Conservation (phyloP, 1,140 invertebrate species). For the Drosophila rhopaloa region DNA sequence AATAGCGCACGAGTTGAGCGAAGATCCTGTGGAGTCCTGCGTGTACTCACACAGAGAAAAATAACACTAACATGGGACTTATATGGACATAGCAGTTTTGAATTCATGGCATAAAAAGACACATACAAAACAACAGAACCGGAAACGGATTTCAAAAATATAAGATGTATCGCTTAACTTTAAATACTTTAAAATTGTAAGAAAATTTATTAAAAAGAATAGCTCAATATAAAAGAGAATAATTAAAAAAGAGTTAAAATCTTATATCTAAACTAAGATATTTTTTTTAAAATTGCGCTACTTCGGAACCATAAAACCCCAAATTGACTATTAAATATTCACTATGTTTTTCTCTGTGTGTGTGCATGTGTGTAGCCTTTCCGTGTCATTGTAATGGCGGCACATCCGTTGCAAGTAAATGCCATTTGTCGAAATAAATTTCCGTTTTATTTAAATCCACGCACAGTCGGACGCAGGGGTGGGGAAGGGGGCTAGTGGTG, state of each 20-base stretch:
- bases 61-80: background rate
- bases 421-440: constrained; percentile 83
- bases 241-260: no score
- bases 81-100: no score
- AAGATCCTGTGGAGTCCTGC: constrained; percentile 36
- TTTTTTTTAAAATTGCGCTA: no score
- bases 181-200: no score
- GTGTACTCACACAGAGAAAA: constrained; percentile 13
- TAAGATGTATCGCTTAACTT: no score
- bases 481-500: constrained; percentile 5
- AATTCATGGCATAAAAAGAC: no score
- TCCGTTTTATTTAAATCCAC: constrained; percentile 83
- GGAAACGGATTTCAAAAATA: no score
- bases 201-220: no score
- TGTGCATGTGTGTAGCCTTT: constrained; percentile 60
- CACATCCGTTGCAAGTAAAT: constrained; percentile 83
- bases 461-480: constrained; percentile 33
- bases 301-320: background rate
- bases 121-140: no score
- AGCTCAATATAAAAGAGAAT: no score
- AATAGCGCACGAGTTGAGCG: constrained; percentile 56
- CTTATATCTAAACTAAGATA: no score
- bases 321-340: background rate
- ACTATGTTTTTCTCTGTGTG: background rate
- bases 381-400: constrained; percentile 79